These are phyloP conservation scores for Premnoplex brunnescens DNA, from an alignment of 2,797 vertebrate genomes.

Conservation along the genomic window DNA sequence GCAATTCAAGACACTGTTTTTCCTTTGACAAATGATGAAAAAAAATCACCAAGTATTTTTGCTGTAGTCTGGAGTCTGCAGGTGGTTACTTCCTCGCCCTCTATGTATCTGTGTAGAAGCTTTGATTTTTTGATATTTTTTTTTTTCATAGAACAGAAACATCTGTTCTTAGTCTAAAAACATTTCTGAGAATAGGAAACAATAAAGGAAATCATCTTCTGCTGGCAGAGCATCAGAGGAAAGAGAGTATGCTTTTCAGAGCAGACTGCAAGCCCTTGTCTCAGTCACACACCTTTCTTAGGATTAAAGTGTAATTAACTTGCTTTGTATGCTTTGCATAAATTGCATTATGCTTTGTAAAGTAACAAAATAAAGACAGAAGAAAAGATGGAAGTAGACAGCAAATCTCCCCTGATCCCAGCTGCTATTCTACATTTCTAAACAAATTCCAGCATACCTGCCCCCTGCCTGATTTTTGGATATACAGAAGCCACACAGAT, in stretches of 20 bases:
- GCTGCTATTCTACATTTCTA: background rate
- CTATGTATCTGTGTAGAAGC: background rate
- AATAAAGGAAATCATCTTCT: constrained; percentile 18
- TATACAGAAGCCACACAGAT: background rate
- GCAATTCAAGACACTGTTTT: background rate
- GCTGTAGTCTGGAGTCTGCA: background rate
- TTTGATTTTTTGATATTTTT: background rate
- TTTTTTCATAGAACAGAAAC: background rate
- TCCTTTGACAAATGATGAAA: background rate
- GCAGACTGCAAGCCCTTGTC: background rate
- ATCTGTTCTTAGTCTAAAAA: constrained; percentile 2
- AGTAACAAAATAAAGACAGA: background rate
- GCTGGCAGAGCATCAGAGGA: constrained; percentile 17
- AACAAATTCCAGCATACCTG: fast-evolving
- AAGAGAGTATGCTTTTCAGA: background rate
- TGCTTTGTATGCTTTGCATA: background rate
- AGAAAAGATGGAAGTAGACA: background rate
- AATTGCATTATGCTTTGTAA: background rate
- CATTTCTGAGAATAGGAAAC: constrained; percentile 21
- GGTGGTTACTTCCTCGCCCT: background rate
- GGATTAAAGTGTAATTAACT: background rate
- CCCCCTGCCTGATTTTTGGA: background rate
- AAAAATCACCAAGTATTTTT: background rate
- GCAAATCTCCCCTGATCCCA: background rate
- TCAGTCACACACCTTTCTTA: background rate